Evolutionary conservation across 2,113 vertebrate genomes (phyloP).

Genomic region (Takifugu bimaculatus): DNA sequence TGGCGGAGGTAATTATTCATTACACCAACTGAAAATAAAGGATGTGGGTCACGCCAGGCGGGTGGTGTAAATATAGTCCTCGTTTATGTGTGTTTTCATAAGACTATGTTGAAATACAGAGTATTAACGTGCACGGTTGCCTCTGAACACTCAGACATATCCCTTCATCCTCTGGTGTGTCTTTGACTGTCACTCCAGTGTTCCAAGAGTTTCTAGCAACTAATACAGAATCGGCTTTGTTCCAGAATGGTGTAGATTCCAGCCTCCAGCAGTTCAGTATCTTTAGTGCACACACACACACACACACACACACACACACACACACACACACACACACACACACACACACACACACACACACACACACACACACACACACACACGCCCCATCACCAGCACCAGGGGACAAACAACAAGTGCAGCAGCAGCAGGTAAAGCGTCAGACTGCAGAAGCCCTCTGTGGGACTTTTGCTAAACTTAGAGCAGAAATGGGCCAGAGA

Average conservation of each 20-base stretch:
- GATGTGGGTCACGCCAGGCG: no score
- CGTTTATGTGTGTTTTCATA: no score
- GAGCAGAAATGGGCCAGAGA: conserved; percentile 69
- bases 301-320: conserved; percentile 9
- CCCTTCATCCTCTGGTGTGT: no score
- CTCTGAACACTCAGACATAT: no score
- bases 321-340: conserved; percentile 7
- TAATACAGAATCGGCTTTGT: not conserved
- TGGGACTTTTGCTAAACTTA: conserved; percentile 62
- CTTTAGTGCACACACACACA: conserved; percentile 6
- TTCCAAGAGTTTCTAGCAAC: conserved; percentile 5
- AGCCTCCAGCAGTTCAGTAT: conserved; percentile 27
- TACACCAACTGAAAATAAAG: no score
- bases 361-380: conserved; percentile 15
- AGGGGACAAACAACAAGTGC: conserved; percentile 43
- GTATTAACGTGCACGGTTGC: no score
- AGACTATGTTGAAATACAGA: no score
- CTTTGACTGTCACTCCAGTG: not conserved
- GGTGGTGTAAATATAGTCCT: no score
- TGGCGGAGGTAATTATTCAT: no score
- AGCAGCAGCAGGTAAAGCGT: conserved; percentile 52
- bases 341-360: conserved; percentile 8
- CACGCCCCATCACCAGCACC: conserved; percentile 36
- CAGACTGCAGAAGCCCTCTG: conserved; percentile 55
- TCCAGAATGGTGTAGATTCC: conserved; percentile 4